Conservation (phyloP, 1,140 invertebrate genomes). For the Bombus waltoni region DNA sequence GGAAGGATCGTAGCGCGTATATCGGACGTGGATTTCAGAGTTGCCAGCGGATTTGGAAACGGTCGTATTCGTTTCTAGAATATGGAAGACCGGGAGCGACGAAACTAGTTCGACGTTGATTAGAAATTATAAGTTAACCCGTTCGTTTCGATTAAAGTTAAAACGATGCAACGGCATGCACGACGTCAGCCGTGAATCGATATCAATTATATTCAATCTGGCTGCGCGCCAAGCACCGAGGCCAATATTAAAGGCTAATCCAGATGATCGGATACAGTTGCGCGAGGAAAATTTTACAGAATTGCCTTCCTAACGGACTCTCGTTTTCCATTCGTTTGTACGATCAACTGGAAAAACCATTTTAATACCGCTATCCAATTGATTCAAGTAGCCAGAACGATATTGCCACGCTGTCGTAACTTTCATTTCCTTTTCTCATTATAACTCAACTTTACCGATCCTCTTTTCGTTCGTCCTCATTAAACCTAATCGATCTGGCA, state of each 20-base stretch:
- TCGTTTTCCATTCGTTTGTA: constrained; percentile 48
- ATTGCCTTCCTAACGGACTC: constrained; percentile 24
- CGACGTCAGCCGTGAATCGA: constrained; percentile 39
- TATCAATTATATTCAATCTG: constrained; percentile 61
- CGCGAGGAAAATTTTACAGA: constrained; percentile 40
- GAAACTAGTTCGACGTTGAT: neutral
- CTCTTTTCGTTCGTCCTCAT: neutral
- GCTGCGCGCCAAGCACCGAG: constrained; percentile 39
- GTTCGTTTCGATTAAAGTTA: constrained; percentile 33
- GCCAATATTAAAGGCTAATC: constrained; percentile 60
- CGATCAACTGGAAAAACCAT: constrained; percentile 34
- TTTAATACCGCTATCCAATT: neutral
- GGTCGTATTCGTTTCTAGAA: neutral
- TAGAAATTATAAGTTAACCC: constrained; percentile 18
- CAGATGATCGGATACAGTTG: constrained; percentile 56
- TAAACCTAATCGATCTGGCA: neutral
- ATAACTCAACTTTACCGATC: neutral
- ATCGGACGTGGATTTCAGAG: neutral
- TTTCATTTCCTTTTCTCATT: neutral
- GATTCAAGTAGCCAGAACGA: neutral
- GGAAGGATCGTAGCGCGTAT: neutral
- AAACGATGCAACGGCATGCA: constrained; percentile 23
- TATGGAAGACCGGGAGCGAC: neutral
- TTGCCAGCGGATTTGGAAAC: neutral
- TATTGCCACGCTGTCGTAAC: neutral